Conservation (phyloP, 2,113 vertebrate genomes). For the Euleptes europaea region DNA sequence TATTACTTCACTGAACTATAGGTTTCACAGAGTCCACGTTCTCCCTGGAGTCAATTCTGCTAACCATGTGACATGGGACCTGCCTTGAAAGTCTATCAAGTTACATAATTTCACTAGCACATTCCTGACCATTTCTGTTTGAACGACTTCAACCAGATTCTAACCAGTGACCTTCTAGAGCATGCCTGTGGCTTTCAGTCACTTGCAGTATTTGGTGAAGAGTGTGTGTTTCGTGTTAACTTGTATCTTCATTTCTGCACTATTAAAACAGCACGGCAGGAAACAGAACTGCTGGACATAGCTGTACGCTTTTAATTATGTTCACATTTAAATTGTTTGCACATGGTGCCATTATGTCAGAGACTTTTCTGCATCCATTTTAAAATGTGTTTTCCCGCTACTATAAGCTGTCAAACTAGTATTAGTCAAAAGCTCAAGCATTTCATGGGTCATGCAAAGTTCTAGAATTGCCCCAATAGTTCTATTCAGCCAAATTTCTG, state of each 20-base stretch:
- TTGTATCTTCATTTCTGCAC: slow-evolving; percentile 14
- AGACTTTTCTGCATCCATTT: slow-evolving; percentile 12
- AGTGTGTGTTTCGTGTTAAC: slow-evolving; percentile 10
- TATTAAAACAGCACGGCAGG: slow-evolving; percentile 31
- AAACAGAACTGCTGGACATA: slow-evolving; percentile 28
- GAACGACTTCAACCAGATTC: slow-evolving; percentile 17
- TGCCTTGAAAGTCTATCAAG: not conserved
- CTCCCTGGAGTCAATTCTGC: not conserved
- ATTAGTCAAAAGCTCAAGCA: not conserved
- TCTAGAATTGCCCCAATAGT: not conserved
- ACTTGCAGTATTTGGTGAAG: not conserved
- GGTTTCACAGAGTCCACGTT: not conserved
- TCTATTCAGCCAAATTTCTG: slow-evolving; percentile 25
- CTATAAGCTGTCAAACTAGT: not conserved
- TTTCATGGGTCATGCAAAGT: not conserved
- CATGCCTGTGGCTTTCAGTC: slow-evolving; percentile 40
- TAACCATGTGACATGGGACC: not conserved
- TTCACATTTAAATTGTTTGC: slow-evolving; percentile 34
- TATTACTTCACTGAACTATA: not conserved
- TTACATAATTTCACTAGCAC: slow-evolving; percentile 1
- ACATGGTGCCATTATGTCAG: not conserved
- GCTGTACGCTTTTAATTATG: slow-evolving; percentile 39
- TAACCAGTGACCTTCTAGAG: slow-evolving; percentile 2
- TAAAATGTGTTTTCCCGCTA: not conserved
- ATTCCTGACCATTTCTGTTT: slow-evolving; percentile 1